Evolutionary conservation across 2,113 vertebrate species (phyloP).

Genomic region (Cricetomys ansorgei): DNA sequence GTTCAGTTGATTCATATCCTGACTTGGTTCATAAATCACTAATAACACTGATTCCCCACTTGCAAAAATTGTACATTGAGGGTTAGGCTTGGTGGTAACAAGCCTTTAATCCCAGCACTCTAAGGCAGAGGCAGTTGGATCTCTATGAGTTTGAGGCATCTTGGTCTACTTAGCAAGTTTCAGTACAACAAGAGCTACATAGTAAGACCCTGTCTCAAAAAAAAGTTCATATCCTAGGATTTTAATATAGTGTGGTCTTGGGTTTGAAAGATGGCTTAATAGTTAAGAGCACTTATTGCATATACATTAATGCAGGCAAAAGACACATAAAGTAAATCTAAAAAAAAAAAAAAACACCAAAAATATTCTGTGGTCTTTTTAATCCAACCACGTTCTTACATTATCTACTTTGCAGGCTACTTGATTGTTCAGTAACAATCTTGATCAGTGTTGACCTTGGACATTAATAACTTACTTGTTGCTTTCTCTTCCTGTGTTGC

Average conservation of each 20-base stretch:
- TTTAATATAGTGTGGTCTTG: not conserved
- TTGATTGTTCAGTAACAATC: not conserved
- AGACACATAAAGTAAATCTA: not conserved
- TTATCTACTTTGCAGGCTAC: not conserved
- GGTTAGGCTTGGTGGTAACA: not conserved
- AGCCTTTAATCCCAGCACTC: not conserved
- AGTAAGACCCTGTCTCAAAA: not conserved
- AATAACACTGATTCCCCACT: not conserved
- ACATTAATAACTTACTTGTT: conserved; percentile 2
- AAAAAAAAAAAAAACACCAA: not conserved
- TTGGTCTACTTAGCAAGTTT: not conserved
- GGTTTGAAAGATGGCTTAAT: too few species aligned
- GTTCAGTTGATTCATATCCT: not conserved
- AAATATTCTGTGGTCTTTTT: not conserved
- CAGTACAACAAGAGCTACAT: not conserved
- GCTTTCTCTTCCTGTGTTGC: not conserved
- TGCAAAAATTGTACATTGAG: conserved; percentile 21
- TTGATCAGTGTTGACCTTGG: conserved; percentile 7
- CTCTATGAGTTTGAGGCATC: not conserved
- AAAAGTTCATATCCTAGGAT: not conserved
- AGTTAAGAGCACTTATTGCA: not conserved
- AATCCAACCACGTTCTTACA: conserved; percentile 12
- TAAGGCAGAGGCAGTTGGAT: not conserved
- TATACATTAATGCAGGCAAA: not conserved
- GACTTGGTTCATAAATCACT: not conserved